phyloP scores from a whole-genome alignment of 2,888 invertebrate species.

The Aspidiotus destructor region DNA sequence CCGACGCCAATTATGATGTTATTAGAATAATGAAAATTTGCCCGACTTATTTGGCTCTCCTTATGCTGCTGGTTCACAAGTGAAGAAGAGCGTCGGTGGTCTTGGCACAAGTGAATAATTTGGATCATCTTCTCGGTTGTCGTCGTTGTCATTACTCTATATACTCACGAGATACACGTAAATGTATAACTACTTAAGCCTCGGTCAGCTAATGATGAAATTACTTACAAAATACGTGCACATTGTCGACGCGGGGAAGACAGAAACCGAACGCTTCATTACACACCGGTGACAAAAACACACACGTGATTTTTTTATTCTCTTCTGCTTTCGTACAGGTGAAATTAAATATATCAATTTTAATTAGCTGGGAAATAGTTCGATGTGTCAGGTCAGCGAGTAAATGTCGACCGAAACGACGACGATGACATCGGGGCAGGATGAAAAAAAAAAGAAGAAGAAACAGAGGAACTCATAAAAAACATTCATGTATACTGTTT shows the following conservation, averaged over 20 bases:
- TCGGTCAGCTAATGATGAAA: too few relatives aligned
- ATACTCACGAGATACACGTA: background rate
- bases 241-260: too few relatives aligned
- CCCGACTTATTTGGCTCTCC: too few relatives aligned
- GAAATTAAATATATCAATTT: slow-evolving; percentile 8
- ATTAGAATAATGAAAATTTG: too few relatives aligned
- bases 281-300: too few relatives aligned
- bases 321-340: background rate
- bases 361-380: slow-evolving; percentile 19
- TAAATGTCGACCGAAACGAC: background rate
- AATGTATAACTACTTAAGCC: too few relatives aligned
- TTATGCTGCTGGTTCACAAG: background rate
- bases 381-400: background rate
- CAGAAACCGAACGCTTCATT: too few relatives aligned
- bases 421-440: background rate
- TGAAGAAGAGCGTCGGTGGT: background rate
- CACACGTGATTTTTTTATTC: too few relatives aligned
- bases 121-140: background rate
- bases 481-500: slow-evolving; percentile 1
- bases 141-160: background rate
- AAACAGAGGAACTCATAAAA: slow-evolving; percentile 21
- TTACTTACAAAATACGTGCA: too few relatives aligned
- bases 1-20: too few relatives aligned
- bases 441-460: slow-evolving; percentile 6
- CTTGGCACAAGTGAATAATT: background rate